Base-by-base conservation (phyloP, 1,140 invertebrate genomes). In the Papilio polyxenes region DNA sequence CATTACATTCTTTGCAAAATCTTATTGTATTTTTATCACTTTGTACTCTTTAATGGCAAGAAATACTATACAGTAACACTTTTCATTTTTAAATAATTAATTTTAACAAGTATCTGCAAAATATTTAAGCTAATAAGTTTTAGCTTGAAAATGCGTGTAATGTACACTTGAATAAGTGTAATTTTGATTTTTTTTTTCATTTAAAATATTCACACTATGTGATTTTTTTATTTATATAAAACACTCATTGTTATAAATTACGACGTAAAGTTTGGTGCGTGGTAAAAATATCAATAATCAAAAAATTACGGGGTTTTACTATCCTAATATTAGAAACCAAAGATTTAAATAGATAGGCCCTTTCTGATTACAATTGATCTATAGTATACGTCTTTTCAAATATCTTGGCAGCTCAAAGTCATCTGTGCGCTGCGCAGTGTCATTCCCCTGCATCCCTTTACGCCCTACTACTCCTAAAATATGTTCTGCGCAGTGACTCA, bases 331-430 rank as follows among this genome's bases (percentile, higher is more conserved):
- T 37, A 72, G 65, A 37, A 31, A 72, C 65, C 65, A 72, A 72
- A 72, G 31, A 40, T 72, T 40, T 72, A 72, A 72, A 72, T 72
- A 72, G 65, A 72, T 72, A 37, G 65, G 31, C 65, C 31, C 31
- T 15, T 69, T 13, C 8, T 65, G 8, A 59, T 59, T n/a, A n/a
- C 8, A 65, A 31, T 23, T 9, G 20, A 44, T 44, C 40, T 44
- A 44, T 44, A 0, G 0, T 11, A 65, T 65, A 9, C 1, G 8
- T 20, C 20, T 23, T 65, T 65, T 23, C 23, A 65, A 17, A 53
- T 53, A 53, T 53, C 51, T 53, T 53, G 51, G 5, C 10, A 15
- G 51, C 51, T 53, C 15, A 53, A 53, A 7, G 15, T 53, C 2
- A 53, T 53, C 51, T 53, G 49, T 11, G 4, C 4, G 13, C 4